Conservation (phyloP, 2,888 invertebrate species). For the Brachyptera risi region DNA sequence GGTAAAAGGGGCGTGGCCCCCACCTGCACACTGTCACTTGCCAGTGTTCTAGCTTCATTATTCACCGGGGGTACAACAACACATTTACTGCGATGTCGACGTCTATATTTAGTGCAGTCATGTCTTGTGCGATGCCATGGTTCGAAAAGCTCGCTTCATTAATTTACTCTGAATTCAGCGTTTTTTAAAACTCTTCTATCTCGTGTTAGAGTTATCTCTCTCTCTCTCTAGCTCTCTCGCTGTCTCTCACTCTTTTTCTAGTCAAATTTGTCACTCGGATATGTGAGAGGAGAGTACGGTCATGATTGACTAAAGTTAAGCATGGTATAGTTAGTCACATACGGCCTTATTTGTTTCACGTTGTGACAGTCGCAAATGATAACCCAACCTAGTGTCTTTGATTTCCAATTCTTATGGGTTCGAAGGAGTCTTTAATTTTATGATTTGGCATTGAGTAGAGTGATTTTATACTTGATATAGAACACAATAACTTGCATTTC, state of each 20-base stretch:
- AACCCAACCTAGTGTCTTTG: too few species aligned
- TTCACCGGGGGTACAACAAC: neutral
- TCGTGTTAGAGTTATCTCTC: neutral
- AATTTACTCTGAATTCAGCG: constrained; percentile 10
- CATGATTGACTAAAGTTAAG: too few species aligned
- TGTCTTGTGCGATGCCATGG: neutral
- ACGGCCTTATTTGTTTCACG: too few species aligned
- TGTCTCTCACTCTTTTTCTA: constrained; percentile 3
- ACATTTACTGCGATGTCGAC: neutral
- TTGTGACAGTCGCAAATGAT: too few species aligned
- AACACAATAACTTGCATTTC: too few species aligned
- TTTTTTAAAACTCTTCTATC: too few species aligned
- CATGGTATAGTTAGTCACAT: too few species aligned
- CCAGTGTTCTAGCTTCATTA: neutral
- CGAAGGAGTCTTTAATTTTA: too few species aligned
- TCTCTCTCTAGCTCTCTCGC: neutral
- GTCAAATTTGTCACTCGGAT: constrained; percentile 15
- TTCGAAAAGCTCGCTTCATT: neutral
- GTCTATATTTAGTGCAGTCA: neutral
- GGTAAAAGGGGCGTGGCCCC: constrained; percentile 15
- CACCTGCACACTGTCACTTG: constrained; percentile 23
- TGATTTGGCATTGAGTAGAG: too few species aligned
- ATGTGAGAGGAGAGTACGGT: neutral
- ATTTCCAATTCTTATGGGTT: too few species aligned
- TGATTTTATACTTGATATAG: too few species aligned